phyloP scores from a whole-genome alignment of 2,113 vertebrate genomes.

The Mugil cephalus region DNA sequence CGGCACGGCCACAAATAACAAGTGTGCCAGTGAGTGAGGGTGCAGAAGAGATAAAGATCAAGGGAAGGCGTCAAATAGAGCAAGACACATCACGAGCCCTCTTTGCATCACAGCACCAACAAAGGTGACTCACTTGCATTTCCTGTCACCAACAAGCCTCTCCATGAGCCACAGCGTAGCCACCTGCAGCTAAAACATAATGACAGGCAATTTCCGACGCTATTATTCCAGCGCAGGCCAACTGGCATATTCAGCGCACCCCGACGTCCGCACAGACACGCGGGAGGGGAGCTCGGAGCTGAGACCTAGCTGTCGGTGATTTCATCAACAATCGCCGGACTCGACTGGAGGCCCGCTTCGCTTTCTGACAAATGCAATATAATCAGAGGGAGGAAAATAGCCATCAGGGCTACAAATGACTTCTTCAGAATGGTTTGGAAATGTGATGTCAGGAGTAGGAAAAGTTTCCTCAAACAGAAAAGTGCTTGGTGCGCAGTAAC shows the following conservation, averaged over 20 bases:
- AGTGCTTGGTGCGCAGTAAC: slow-evolving; percentile 17
- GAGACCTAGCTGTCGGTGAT: not conserved
- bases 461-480: slow-evolving; percentile 56
- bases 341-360: slow-evolving; percentile 1
- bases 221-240: not conserved
- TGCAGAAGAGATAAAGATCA: slow-evolving; percentile 26
- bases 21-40: slow-evolving; percentile 1
- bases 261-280: not conserved
- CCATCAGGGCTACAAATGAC: not conserved
- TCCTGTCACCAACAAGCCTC: slow-evolving; percentile 48
- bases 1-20: not conserved
- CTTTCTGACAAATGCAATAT: slow-evolving; percentile 13
- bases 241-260: not conserved
- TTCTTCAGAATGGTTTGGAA: slow-evolving; percentile 5
- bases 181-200: slow-evolving; percentile 23
- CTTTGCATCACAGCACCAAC: not conserved
- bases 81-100: not conserved
- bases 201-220: slow-evolving; percentile 1
- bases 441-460: slow-evolving; percentile 25
- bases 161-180: not conserved
- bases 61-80: slow-evolving; percentile 31
- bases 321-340: slow-evolving; percentile 10
- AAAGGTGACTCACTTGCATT: slow-evolving; percentile 32
- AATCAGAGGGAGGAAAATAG: slow-evolving; percentile 1
- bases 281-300: not conserved